Evolutionary conservation across 2,888 invertebrate genomes (phyloP), one percentile per base, ranked within the genome.

Genomic region (Cryptus viduatorius): DNA sequence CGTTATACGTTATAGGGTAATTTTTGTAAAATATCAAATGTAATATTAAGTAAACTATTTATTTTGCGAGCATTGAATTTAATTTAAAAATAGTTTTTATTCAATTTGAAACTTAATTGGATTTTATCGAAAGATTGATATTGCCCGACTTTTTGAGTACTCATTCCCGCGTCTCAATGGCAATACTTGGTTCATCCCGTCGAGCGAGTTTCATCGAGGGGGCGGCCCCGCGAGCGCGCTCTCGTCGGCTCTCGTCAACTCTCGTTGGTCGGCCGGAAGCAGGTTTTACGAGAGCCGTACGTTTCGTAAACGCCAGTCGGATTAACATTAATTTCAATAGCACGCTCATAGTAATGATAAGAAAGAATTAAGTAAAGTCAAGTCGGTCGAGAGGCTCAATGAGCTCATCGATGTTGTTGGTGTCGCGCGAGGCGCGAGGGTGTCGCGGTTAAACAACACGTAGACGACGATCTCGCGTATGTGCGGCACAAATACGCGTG

Each of bases 261-360:
- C 24, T 24, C 24, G 72, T 44, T 79, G 71, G 10, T 68, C 88
- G 90, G 91, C 93, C 93, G 93, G 92, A 93, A 93, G 92, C 90
- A 90, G 89, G 90, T 92, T 92, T 92, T 92, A 92, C 91, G 91
- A 91, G 90, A 90, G 90, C 90, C 79, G 4, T 71, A 86, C 88
- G 65, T 72, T 71, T 72, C 78, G 78, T 56, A n/a, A 80, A 75
- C 64, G 61, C 90, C 88, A 87, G 91, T 88, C 91, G 91, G 91
- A 93, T 93, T 93, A 93, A 92, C 92, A 93, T 93, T 93, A 93
- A 93, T 93, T 93, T 93, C 93, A 93, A 93, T 93, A 93, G 93
- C 92, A 92, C 92, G 93, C 91, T 91, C 93, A 89, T 89, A 89
- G 91, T 90, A 93, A 93, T 93, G 93, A 93, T 93, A 93, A 93